phyloP scores from a whole-genome alignment of 2,888 invertebrate genomes.

The Halocaridina rubra region DNA sequence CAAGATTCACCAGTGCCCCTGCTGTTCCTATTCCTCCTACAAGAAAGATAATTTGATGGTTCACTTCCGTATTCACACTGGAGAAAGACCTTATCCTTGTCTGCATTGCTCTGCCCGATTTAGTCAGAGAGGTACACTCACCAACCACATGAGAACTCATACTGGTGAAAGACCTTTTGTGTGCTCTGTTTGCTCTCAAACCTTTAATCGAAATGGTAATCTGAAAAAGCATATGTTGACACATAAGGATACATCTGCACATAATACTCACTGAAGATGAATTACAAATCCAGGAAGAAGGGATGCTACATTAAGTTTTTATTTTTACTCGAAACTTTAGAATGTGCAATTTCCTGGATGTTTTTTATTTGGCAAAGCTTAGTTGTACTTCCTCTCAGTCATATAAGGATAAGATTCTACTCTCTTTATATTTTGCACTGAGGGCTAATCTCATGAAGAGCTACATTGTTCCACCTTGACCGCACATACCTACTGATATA shows the following conservation, averaged over 20 bases:
- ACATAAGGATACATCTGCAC: background rate
- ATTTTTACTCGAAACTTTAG: too few species aligned
- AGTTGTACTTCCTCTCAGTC: too few species aligned
- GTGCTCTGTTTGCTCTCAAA: background rate
- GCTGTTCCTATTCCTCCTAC: constrained; percentile 31
- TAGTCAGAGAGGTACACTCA: constrained; percentile 31
- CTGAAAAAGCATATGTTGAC: background rate
- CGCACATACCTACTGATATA: too few species aligned
- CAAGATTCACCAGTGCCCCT: constrained; percentile 43
- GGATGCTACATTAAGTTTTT: too few species aligned
- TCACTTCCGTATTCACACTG: constrained; percentile 43
- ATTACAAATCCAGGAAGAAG: too few species aligned
- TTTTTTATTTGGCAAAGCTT: too few species aligned
- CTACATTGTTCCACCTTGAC: too few species aligned
- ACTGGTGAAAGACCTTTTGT: constrained; percentile 1
- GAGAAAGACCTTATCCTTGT: constrained; percentile 34
- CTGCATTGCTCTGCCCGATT: constrained; percentile 33
- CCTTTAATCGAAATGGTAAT: background rate
- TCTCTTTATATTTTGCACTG: too few species aligned
- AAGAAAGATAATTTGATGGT: constrained; percentile 39
- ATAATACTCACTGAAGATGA: too few species aligned
- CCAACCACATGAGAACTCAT: constrained; percentile 32
- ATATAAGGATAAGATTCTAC: too few species aligned
- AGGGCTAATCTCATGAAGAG: too few species aligned
- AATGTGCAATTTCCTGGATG: too few species aligned